phyloP scores from a whole-genome alignment of 1,140 invertebrate species.

The Cyclina sinensis region DNA sequence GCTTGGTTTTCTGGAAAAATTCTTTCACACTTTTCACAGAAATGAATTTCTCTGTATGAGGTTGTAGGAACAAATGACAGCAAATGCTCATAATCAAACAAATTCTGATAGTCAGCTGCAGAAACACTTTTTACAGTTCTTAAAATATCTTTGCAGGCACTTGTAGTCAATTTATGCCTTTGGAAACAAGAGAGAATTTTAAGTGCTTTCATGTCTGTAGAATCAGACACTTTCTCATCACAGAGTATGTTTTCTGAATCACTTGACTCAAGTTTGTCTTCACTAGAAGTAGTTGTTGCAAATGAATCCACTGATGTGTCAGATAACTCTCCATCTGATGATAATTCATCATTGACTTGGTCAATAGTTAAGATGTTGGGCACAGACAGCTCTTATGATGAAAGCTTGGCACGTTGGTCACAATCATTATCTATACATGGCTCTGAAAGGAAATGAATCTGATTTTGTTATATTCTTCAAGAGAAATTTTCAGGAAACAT shows the following conservation, averaged over 20 bases:
- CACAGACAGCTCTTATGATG: conserved; percentile 23
- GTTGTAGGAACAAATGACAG: neutral
- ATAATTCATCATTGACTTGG: conserved; percentile 28
- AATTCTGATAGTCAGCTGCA: conserved; percentile 9
- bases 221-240: conserved; percentile 15
- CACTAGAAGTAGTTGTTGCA: conserved; percentile 35
- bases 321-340: conserved; percentile 41
- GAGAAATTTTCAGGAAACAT: conserved; percentile 14
- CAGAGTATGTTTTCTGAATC: conserved; percentile 33
- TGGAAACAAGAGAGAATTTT: conserved; percentile 43
- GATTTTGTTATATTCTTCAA: conserved; percentile 22
- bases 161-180: neutral
- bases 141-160: conserved; percentile 1
- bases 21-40: conserved; percentile 41
- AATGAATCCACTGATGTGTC: conserved; percentile 26
- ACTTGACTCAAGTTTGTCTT: conserved; percentile 25
- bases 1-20: conserved; percentile 47
- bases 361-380: conserved; percentile 33
- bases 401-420: conserved; percentile 24
- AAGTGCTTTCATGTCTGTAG: conserved; percentile 9
- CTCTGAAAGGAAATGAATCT: conserved; percentile 24
- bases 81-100: neutral
- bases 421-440: conserved; percentile 20
- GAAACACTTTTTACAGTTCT: conserved; percentile 29
- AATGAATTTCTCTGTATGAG: conserved; percentile 51